Evolutionary conservation across 53 echinoderm and acorn worm species (phyloP), one percentile per base, ranked within the genome.

Genomic region (Actinopyga echinites): DNA sequence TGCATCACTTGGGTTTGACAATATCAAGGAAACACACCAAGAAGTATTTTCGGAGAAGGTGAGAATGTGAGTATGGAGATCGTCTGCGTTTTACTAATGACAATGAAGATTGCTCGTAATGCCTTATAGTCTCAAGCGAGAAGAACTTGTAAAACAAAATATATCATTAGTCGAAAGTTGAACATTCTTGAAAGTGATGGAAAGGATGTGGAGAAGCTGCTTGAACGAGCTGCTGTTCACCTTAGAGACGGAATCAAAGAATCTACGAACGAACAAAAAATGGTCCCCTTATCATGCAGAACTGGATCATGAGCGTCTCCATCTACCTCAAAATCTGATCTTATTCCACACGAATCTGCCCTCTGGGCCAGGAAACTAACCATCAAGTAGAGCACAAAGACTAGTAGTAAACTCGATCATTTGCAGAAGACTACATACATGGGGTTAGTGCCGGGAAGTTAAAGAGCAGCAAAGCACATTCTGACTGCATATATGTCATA

Each of bases 391-490:
- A 36, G 83, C 63, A 10, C 19, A 81, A 15, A 37, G 82, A 63
- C 82, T 90, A n/a, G 63, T n/a, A n/a, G n/a, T n/a, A n/a, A n/a
- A n/a, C 35, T 9, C 15, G 30, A 23, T 80, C 77, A 2, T 40
- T 86, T 37, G 60, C 29, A 28, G 65, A 83, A 32, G 86, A 86
- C 69, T 63, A 32, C 26, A 57, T 90, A 12, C 78, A 82, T 86
- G 90, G 78, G 1, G 77, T 83, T 36, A 64, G 30, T 31, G 36
- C 56, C 10, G 83, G 86, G 3, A 38, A 45, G 34, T 28, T 24
- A 24, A 89, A 63, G 17, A 43, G 79, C 56, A 10, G 66, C n/a
- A 7, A 90, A 90, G 67, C 90, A 86, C 53, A 83, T 90, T 15
- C 57, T 78, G 24, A 56, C 77, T 4, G 83, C 90, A 8, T 86